These are phyloP conservation scores for Bolinopsis microptera DNA, from an alignment of 37 sponge, comb jelly and placozoan species.

Conservation along the genomic window DNA sequence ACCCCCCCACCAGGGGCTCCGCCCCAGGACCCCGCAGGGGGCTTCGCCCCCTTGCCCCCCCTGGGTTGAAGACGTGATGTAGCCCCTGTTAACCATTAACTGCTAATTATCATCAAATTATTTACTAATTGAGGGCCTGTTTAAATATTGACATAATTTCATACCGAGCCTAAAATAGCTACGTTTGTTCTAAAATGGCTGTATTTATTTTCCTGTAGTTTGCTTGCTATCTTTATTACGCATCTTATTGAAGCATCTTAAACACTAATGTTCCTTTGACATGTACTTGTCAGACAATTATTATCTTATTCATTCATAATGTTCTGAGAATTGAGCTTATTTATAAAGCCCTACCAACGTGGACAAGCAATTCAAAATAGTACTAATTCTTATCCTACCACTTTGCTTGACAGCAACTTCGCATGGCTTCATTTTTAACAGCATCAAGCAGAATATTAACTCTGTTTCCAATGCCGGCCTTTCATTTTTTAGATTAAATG, in stretches of 20 bases:
- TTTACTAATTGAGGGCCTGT: no score
- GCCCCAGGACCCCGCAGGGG: no score
- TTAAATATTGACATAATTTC: no score
- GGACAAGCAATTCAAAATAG: neutral
- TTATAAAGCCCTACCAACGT: no score
- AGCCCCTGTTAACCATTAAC: no score
- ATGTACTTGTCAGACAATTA: neutral
- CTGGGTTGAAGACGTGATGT: no score
- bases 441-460: neutral
- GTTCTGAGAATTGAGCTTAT: neutral
- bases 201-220: neutral
- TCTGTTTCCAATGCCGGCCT: no score
- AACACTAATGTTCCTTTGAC: neutral
- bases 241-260: neutral
- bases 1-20: no score
- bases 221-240: neutral
- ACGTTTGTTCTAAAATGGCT: neutral
- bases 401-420: neutral
- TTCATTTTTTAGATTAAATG: no score
- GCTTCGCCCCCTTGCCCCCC: no score
- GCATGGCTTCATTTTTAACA: neutral
- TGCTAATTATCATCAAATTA: no score
- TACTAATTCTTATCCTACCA: neutral
- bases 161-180: neutral
- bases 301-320: no score